Evolutionary conservation across 2,797 vertebrate species (phyloP), one percentile per base, ranked within the genome.

Genomic region (Helostoma temminkii): DNA sequence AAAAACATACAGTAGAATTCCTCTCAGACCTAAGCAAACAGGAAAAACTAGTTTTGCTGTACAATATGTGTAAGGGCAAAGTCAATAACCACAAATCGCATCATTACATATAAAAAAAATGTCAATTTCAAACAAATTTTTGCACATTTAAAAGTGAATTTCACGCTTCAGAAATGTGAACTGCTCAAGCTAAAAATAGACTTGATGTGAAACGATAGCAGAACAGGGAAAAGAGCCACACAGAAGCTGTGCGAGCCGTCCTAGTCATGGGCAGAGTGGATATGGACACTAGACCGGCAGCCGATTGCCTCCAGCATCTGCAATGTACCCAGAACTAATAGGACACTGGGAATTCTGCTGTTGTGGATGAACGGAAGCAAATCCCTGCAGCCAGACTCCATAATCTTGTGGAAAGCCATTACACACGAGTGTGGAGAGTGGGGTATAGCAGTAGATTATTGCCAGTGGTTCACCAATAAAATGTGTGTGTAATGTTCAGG

Each of bases 281-380:
- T 53, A 32, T 25, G 64, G 24, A 52, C 26, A 19, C 63, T 55
- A 5, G 4, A 67, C 41, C 56, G 61, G 61, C 28, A 58, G 54
- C 18, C 12, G 24, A 52, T 68, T 2, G 0, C 67, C 54, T 39
- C 4, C 2, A 11, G 46, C 42, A 57, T 54, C 66, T 49, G 26
- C 10, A 6, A 50, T 5, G 34, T 3, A 49, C n/a, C 22, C 54
- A 64, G 12, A 61, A 55, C 9, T 0, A 28, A 48, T 9, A 16
- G 22, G 21, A 73, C 56, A 30, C n/a, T 50, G 28, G 5, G 22
- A 57, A 42, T 32, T 45, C 76, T 36, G 36, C n/a, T 22, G 6
- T 21, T 6, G 39, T 25, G 45, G 41, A 28, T 58, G 62, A 82
- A 68, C 43, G 58, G 3, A 53, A 28, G 68, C 18, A 59, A 66